Evolutionary conservation across 2,888 invertebrate species (phyloP).

Genomic region (Lottia gigantea): DNA sequence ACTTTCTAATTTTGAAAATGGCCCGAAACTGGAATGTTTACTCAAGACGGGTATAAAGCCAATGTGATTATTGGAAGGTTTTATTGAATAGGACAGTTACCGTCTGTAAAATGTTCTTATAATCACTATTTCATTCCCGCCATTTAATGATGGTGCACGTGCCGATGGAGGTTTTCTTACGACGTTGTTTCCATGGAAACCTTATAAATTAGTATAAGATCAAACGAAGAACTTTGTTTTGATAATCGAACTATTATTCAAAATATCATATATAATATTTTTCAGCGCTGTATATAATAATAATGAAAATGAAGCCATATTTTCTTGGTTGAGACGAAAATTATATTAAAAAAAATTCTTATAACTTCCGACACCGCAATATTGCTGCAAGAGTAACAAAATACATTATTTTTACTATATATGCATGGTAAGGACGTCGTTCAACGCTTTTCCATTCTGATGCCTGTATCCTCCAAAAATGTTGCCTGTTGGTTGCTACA

Average conservation of each 20-base stretch:
- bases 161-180: background rate
- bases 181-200: constrained; percentile 6
- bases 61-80: background rate
- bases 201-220: background rate
- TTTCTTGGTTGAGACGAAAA: too few species aligned
- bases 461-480: too few species aligned
- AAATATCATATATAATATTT: too few species aligned
- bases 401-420: too few species aligned
- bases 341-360: too few species aligned
- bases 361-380: too few species aligned
- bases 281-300: too few species aligned
- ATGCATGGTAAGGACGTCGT: too few species aligned
- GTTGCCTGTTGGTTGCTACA: too few species aligned
- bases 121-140: background rate
- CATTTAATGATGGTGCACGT: constrained; percentile 10
- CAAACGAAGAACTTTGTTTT: constrained; percentile 4
- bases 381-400: too few species aligned
- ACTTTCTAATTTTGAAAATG: constrained; percentile 8
- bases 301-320: too few species aligned
- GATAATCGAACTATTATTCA: background rate
- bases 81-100: constrained; percentile 4
- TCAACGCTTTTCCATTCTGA: too few species aligned
- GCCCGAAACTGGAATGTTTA: constrained; percentile 6
- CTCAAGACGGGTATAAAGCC: background rate
- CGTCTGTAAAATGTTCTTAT: background rate